Evolutionary conservation across 2,888 invertebrate genomes (phyloP).

Genomic region (Geophilus truncorum): DNA sequence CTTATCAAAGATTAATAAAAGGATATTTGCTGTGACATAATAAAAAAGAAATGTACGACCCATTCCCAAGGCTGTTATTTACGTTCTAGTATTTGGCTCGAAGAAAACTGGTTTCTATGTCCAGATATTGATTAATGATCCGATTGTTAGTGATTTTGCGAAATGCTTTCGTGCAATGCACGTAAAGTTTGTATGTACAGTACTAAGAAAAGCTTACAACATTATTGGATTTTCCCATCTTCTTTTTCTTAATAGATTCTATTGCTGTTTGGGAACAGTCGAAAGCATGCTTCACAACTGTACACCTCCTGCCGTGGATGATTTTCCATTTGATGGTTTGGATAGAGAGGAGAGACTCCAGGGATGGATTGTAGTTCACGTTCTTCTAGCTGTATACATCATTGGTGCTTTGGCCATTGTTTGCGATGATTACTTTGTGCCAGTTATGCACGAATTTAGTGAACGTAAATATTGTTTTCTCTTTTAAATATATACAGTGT

Average conservation of each 20-base stretch:
- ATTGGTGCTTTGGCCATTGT: conserved; percentile 48
- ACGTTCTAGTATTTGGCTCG: too few species aligned
- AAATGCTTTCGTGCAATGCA: not conserved
- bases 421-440: conserved; percentile 89
- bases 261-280: not conserved
- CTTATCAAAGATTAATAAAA: too few species aligned
- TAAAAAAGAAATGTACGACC: too few species aligned
- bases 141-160: not conserved
- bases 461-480: conserved; percentile 60
- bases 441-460: conserved; percentile 81
- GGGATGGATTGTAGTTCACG: conserved; percentile 46
- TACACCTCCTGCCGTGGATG: conserved; percentile 46
- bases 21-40: too few species aligned
- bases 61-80: too few species aligned
- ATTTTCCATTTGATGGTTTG: conserved; percentile 47
- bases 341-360: conserved; percentile 41
- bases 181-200: too few species aligned
- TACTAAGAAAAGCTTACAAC: not conserved
- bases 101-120: not conserved
- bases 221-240: not conserved
- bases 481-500: too few species aligned
- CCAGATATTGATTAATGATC: too few species aligned
- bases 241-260: not conserved
- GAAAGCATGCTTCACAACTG: conserved; percentile 30
- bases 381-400: conserved; percentile 47